Percentiles rank a stretch among this genome's conserved stretches.
phyloP scores from a whole-genome alignment of 2,113 vertebrate species.

The Genyomyrus donnyi region DNA sequence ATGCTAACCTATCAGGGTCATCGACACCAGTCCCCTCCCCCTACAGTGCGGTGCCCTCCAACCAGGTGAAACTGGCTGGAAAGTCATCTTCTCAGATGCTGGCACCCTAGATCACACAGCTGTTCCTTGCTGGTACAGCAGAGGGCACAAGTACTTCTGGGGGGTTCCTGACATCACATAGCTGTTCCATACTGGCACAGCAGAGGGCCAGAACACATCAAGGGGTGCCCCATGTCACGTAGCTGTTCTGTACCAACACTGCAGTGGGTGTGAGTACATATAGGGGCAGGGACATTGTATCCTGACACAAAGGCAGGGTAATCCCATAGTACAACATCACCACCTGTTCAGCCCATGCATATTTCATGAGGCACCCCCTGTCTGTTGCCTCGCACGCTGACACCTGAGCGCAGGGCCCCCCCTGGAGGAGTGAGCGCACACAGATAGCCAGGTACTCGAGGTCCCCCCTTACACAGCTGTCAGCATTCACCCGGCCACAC shows the following conservation, averaged over 20 bases:
- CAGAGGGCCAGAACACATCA: too few relatives aligned
- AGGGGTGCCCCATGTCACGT: not conserved
- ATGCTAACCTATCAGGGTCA: not conserved
- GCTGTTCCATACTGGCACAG: not conserved
- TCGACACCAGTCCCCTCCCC: not conserved
- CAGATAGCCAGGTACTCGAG: not conserved
- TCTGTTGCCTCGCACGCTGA: slow-evolving; percentile 22
- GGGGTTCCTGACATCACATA: too few relatives aligned
- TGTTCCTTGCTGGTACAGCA: not conserved
- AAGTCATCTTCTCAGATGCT: not conserved
- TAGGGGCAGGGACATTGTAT: not conserved
- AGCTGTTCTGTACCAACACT: not conserved
- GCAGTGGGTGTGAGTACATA: not conserved
- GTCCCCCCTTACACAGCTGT: not conserved
- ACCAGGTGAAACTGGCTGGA: not conserved
- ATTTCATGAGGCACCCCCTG: slow-evolving; percentile 46
- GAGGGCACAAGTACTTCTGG: too few relatives aligned
- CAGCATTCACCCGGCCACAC: not conserved
- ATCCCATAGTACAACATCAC: not conserved
- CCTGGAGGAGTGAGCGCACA: not conserved
- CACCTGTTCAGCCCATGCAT: slow-evolving; percentile 43
- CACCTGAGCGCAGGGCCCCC: slow-evolving; percentile 31
- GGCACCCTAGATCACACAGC: not conserved
- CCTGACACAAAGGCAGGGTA: not conserved
- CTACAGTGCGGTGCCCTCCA: not conserved